phyloP scores from a whole-genome alignment of 2,797 vertebrate species.

The Lacerta agilis region DNA sequence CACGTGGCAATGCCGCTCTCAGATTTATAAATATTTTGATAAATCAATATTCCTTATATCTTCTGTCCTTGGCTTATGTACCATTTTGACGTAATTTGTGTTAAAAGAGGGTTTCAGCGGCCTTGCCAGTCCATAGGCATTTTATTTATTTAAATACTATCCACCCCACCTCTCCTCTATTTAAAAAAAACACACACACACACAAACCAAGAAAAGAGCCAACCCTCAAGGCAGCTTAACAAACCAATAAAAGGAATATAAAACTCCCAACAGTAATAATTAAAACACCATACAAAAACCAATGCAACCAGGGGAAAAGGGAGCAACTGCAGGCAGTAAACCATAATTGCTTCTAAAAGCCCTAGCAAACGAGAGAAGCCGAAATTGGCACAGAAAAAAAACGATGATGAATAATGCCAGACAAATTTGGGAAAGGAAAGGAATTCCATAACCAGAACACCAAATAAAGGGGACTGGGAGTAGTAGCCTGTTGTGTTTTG shows the following conservation, averaged over 20 bases:
- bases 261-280: not conserved
- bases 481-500: not conserved
- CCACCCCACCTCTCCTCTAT: not conserved
- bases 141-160: not conserved
- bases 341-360: not conserved
- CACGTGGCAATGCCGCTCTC: no score
- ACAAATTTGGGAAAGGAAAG: not conserved
- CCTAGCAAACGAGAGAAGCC: not conserved
- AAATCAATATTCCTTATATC: not conserved
- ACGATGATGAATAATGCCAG: not conserved
- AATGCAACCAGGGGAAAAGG: not conserved
- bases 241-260: not conserved
- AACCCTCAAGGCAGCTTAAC: not conserved
- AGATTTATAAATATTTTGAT: no score
- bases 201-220: no score
- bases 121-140: not conserved
- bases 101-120: not conserved
- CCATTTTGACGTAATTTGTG: not conserved
- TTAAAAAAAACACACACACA: no score
- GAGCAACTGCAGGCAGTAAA: not conserved
- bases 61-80: not conserved
- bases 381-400: not conserved
- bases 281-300: not conserved
- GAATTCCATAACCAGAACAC: not conserved
- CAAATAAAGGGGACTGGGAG: not conserved